Evolutionary conservation across 2,113 vertebrate genomes (phyloP).

Genomic region (Corapipo altera): DNA sequence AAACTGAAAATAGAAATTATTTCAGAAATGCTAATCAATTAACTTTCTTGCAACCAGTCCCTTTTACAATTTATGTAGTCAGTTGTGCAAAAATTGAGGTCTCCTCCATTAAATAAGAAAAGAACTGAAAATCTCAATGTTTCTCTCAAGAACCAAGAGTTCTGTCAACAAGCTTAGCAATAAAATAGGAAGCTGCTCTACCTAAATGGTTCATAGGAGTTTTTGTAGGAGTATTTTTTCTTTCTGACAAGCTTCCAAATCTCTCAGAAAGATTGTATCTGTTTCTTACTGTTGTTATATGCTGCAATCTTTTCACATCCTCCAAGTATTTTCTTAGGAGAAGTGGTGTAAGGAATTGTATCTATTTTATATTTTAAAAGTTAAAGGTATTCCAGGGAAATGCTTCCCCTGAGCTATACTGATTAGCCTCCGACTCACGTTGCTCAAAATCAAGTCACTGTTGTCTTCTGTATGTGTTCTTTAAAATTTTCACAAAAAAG

Average conservation of each 20-base stretch:
- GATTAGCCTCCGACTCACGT: neutral
- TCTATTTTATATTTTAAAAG: neutral
- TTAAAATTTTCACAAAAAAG: neutral
- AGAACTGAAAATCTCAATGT: rapidly evolving
- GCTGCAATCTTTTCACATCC: neutral
- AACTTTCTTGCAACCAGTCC: neutral
- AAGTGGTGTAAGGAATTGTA: neutral
- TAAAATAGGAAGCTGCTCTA: neutral
- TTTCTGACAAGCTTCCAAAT: neutral
- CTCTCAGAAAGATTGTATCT: neutral
- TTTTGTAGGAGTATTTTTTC: neutral
- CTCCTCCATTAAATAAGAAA: neutral
- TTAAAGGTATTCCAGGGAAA: neutral
- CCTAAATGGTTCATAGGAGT: neutral
- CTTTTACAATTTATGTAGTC: neutral
- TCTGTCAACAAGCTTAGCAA: neutral
- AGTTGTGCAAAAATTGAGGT: neutral
- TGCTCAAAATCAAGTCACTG: neutral
- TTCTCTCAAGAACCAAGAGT: neutral
- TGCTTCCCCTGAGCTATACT: neutral
- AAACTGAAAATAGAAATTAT: neutral
- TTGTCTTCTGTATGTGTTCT: neutral
- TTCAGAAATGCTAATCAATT: neutral
- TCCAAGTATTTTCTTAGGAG: neutral
- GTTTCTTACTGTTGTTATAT: neutral